A percentile compares a stretch with the other conserved stretches of the same genome.
Conservation (phyloP, 2,113 vertebrate genomes). For the Periophthalmus modestus region DNA sequence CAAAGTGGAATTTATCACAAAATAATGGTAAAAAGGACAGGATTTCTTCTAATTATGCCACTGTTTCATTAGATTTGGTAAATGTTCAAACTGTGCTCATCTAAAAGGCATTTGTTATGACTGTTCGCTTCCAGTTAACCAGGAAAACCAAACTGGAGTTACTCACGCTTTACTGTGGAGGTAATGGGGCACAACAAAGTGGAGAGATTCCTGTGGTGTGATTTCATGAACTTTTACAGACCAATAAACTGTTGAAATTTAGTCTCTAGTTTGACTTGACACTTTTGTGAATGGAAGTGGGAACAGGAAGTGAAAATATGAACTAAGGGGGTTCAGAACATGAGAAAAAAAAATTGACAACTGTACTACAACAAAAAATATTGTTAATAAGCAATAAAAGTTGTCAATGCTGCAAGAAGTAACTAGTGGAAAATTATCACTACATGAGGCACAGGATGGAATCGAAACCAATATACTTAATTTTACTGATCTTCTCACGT, state of each 20-base stretch:
- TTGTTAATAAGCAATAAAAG: background rate
- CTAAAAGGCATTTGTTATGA: constrained; percentile 11
- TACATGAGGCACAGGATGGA: background rate
- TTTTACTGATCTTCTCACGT: no score
- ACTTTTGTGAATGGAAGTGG: constrained; percentile 16
- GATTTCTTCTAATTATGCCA: constrained; percentile 59
- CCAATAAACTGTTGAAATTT: constrained; percentile 41
- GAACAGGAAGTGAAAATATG: constrained; percentile 28
- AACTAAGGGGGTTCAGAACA: background rate
- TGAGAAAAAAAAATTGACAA: background rate
- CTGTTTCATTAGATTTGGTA: constrained; percentile 16
- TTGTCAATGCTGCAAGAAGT: background rate
- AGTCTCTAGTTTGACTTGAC: constrained; percentile 4
- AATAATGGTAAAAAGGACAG: constrained; percentile 38
- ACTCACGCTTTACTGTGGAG: background rate
- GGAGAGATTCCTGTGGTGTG: constrained; percentile 5
- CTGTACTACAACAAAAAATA: background rate
- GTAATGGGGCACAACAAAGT: constrained; percentile 12
- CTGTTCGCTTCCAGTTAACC: background rate
- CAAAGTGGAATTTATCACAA: constrained; percentile 30
- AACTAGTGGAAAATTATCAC: background rate
- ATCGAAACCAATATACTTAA: background rate
- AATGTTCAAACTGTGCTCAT: constrained; percentile 28
- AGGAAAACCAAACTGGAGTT: background rate
- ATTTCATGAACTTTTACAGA: constrained; percentile 37